These are phyloP conservation scores for Drosophila sordidapex DNA, from an alignment of 2,888 invertebrate species.

Conservation along the genomic window DNA sequence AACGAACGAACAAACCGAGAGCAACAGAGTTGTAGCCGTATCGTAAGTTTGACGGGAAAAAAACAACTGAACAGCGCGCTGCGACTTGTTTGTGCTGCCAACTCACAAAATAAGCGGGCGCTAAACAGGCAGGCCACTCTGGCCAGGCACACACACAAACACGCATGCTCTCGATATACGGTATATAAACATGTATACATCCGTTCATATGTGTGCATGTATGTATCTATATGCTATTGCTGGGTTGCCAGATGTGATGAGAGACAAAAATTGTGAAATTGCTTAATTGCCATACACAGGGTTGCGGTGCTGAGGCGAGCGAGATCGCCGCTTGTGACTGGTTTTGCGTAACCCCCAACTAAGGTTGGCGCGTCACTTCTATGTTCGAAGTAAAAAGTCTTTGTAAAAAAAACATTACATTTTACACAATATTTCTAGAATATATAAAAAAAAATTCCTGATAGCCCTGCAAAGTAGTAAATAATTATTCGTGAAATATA, in stretches of 20 bases:
- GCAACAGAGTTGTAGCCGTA: conserved; percentile 65
- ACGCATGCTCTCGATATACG: conserved; percentile 14
- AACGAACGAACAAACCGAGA: conserved; percentile 64
- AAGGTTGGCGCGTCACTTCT: conserved; percentile 49
- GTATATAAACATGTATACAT: conserved; percentile 46
- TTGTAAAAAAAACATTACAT: neutral
- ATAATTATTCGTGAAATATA: neutral
- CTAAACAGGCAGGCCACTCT: conserved; percentile 57
- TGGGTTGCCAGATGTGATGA: conserved; percentile 54
- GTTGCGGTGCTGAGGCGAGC: conserved; percentile 48
- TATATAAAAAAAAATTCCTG: neutral
- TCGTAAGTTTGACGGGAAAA: conserved; percentile 63
- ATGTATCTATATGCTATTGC: conserved; percentile 16
- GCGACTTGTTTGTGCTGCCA: conserved; percentile 65
- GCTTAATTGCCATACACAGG: conserved; percentile 32
- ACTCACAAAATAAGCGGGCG: conserved; percentile 67
- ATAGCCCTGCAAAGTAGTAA: neutral
- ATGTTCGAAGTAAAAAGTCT: conserved; percentile 40
- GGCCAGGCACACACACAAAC: conserved; percentile 50
- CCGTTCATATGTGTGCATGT: conserved; percentile 40
- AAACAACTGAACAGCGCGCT: conserved; percentile 67
- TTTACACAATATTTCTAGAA: neutral
- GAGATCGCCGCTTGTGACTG: conserved; percentile 43
- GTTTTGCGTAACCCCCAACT: conserved; percentile 53
- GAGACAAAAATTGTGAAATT: conserved; percentile 51